Evolutionary conservation across 1,140 invertebrate species (phyloP), one percentile per base, ranked within the genome.

Genomic region (Anoplolepis gracilipes): DNA sequence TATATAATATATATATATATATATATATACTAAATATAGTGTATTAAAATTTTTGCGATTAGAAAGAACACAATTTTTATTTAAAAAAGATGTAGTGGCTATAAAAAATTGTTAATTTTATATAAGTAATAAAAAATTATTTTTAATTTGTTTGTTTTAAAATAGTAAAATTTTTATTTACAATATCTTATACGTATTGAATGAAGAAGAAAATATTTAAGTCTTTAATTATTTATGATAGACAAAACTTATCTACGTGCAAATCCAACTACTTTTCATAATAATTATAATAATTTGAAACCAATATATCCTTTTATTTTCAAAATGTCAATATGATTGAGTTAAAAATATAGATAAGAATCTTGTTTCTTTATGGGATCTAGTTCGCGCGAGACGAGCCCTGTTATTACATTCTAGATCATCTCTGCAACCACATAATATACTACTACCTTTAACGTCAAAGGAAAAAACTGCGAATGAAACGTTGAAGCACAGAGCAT

Each of bases 391-490:
- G 22, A 55, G 55, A 70, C 2, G 25, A 19, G 39, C 64, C 30
- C 1, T 25, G n/a, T 11, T 46, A n/a, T 73, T 42, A 53, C 28
- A 79, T 49, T n/a, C 75, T 73, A 46, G 39, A 19, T 6, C 28
- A 36, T 49, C n/a, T 22, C 13, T 6, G 7, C 6, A 10, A 22
- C 30, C 8, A 61, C 28, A 16, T 53, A 49, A 70, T 81, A 81
- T 65, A 53, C 22, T 53, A 39, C 19, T 33, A 49, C 55, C 59
- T 42, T 64, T 87, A 73, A 84, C 19, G 61, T 86, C 70, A 57
- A 57, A 61, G 13, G 16, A 46, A 36, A 70, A 49, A 57, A 70
- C 13, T 46, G 67, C 19, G 61, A 73, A 59, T 82, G 49, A 73
- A 73, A 53, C 25, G 70, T 72, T 22, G 33, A 81, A 10, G 7